Conservation (phyloP, 1,140 invertebrate species). For the Conus betulinus region DNA sequence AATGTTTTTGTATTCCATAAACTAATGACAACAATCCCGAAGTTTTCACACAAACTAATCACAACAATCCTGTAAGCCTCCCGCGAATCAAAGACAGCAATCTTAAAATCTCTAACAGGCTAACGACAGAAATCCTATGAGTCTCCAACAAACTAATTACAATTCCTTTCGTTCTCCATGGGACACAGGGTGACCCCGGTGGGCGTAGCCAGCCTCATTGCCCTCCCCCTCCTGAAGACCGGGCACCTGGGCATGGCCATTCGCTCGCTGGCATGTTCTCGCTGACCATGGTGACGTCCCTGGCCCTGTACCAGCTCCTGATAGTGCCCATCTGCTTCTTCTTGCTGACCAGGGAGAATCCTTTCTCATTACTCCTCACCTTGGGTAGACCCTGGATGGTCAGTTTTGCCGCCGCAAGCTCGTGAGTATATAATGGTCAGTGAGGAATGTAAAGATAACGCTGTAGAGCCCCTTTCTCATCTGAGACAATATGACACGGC, state of each 20-base stretch:
- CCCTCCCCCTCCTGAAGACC: constrained; percentile 90
- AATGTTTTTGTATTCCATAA: too few relatives aligned
- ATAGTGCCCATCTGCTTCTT: constrained; percentile 91
- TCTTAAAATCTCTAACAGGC: too few relatives aligned
- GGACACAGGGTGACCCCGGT: constrained; percentile 85
- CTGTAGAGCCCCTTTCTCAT: too few relatives aligned
- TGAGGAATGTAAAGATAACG: too few relatives aligned
- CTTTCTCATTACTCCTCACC: constrained; percentile 88
- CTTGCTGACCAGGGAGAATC: constrained; percentile 88
- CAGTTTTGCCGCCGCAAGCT: constrained; percentile 92
- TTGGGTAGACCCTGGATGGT: constrained; percentile 91
- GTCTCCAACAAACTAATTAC: too few relatives aligned
- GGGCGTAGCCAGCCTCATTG: constrained; percentile 92
- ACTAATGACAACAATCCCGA: too few relatives aligned
- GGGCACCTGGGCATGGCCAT: constrained; percentile 86
- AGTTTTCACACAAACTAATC: too few relatives aligned
- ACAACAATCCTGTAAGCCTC: too few relatives aligned
- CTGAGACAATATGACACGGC: too few relatives aligned
- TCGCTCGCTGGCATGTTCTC: constrained; percentile 90
- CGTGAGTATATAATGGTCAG: constrained; percentile 47
- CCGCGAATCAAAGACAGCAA: too few relatives aligned
- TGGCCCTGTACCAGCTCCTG: constrained; percentile 90
- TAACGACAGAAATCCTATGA: too few relatives aligned
- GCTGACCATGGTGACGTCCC: constrained; percentile 87
- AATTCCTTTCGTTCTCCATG: too few relatives aligned